These are phyloP conservation scores for Poeciliopsis prolifica DNA, from an alignment of 2,113 vertebrate species.

Conservation along the genomic window DNA sequence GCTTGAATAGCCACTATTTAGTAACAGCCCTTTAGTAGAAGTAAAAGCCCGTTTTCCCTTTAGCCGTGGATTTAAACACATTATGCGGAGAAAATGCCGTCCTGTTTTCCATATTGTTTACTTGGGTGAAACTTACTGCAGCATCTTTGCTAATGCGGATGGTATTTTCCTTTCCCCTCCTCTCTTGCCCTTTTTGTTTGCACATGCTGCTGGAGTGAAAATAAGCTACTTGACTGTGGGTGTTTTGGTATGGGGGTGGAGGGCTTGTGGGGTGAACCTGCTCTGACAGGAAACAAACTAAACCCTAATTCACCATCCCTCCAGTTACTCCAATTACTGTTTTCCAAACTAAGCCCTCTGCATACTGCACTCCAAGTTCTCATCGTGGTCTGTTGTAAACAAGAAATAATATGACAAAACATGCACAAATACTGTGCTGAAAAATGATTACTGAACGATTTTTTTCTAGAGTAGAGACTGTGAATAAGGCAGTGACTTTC, in stretches of 20 bases:
- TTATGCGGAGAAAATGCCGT: conserved; percentile 65
- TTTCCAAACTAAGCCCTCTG: conserved; percentile 21
- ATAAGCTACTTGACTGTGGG: conserved; percentile 61
- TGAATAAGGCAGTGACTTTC: conserved; percentile 18
- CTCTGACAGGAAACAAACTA: conserved; percentile 47
- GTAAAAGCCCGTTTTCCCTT: conserved; percentile 54
- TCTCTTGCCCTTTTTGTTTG: conserved; percentile 62
- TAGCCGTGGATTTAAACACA: conserved; percentile 58
- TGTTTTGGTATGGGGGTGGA: conserved; percentile 51
- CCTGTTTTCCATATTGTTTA: conserved; percentile 66
- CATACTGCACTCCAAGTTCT: conserved; percentile 13
- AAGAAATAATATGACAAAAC: background rate
- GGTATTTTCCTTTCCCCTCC: conserved; percentile 2
- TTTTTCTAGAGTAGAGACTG: conserved; percentile 2
- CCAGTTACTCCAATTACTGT: conserved; percentile 46
- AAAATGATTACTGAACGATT: conserved; percentile 17
- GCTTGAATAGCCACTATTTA: conserved; percentile 66
- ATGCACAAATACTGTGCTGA: background rate
- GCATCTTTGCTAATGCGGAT: conserved; percentile 47
- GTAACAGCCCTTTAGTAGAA: conserved; percentile 59
- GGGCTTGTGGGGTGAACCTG: conserved; percentile 53
- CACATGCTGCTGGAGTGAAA: conserved; percentile 56
- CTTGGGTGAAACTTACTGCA: conserved; percentile 53
- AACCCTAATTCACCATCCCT: conserved; percentile 27
- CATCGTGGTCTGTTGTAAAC: conserved; percentile 5